These are phyloP conservation scores for Embiotoca jacksoni DNA, from an alignment of 2,113 vertebrate species.

Conservation along the genomic window DNA sequence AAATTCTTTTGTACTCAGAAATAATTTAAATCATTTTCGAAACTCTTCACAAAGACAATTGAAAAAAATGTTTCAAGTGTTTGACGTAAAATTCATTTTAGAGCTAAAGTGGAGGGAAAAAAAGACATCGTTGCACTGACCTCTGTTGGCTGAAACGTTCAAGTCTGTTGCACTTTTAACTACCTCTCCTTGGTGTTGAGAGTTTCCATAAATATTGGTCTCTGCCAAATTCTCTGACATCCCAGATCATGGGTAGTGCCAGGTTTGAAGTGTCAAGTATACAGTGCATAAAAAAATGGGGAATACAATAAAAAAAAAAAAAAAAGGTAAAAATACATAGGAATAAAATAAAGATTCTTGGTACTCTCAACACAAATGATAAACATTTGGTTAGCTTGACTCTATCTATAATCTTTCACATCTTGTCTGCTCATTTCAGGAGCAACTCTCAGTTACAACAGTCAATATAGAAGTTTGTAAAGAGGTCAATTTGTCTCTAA, in stretches of 20 bases:
- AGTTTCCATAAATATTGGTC: background rate
- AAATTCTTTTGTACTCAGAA: too few species aligned
- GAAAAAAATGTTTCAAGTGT: too few species aligned
- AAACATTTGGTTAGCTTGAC: too few species aligned
- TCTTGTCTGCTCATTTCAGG: background rate
- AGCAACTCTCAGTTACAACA: conserved; percentile 12
- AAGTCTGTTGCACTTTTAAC: too few species aligned
- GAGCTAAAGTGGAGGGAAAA: too few species aligned
- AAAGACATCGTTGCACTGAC: too few species aligned
- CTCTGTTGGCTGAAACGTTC: too few species aligned
- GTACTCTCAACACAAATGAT: background rate
- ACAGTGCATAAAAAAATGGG: background rate
- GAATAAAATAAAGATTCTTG: background rate
- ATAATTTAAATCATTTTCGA: too few species aligned
- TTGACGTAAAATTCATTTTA: too few species aligned
- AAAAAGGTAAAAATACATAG: background rate
- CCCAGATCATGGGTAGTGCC: background rate
- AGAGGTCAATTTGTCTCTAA: conserved; percentile 62
- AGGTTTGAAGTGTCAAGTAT: background rate
- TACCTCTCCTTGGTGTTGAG: background rate
- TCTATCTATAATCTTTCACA: too few species aligned
- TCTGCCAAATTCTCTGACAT: background rate
- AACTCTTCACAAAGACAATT: too few species aligned
- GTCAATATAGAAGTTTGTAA: conserved; percentile 29
- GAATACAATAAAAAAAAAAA: background rate